These are phyloP conservation scores for Periophthalmus modestus DNA, from an alignment of 2,113 vertebrate species.

Conservation along the genomic window DNA sequence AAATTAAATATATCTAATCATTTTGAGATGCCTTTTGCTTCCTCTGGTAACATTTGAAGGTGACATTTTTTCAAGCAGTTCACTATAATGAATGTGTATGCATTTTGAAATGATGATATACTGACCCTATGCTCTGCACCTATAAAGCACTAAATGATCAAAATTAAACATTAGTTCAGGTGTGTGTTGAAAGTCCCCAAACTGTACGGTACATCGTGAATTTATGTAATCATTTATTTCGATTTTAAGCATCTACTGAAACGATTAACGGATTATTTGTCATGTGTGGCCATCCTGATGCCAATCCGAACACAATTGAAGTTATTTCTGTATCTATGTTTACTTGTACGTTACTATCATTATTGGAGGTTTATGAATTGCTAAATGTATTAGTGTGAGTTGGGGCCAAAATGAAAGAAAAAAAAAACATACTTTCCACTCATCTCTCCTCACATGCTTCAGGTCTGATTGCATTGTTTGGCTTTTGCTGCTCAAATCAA, in stretches of 20 bases:
- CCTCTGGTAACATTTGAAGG: too few relatives aligned
- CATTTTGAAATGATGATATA: neutral
- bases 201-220: too few relatives aligned
- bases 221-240: too few relatives aligned
- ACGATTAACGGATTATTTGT: too few relatives aligned
- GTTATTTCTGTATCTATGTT: constrained; percentile 40
- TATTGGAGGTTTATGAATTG: constrained; percentile 3
- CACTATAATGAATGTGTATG: too few relatives aligned
- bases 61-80: too few relatives aligned
- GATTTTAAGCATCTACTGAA: too few relatives aligned
- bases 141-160: neutral
- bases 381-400: neutral
- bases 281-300: neutral
- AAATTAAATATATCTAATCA: too few relatives aligned
- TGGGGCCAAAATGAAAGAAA: neutral
- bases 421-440: constrained; percentile 7
- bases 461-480: constrained; percentile 44
- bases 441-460: constrained; percentile 33
- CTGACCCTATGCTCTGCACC: neutral
- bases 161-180: neutral
- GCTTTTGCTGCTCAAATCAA: constrained; percentile 45
- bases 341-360: constrained; percentile 42
- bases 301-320: neutral
- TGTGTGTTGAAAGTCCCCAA: too few relatives aligned
- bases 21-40: too few relatives aligned